phyloP scores from a whole-genome alignment of 2,797 vertebrate species.

The Octomys mimax region DNA sequence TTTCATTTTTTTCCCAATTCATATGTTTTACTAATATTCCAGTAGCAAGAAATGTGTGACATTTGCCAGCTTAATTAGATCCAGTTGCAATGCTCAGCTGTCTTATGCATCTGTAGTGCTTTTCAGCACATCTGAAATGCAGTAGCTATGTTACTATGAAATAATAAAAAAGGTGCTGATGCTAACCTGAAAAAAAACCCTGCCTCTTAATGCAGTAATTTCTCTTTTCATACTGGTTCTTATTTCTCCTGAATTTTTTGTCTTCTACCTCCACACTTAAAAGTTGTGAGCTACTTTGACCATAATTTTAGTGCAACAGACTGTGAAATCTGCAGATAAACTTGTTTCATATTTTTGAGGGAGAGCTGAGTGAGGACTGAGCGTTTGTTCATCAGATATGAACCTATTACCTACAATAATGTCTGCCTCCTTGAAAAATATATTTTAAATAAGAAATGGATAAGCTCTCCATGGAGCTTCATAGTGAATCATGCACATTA shows the following conservation, averaged over 20 bases:
- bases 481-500: not conserved
- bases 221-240: not conserved
- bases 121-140: not conserved
- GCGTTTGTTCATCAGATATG: not conserved
- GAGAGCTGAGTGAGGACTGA: not conserved
- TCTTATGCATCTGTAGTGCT: not conserved
- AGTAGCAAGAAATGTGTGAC: not conserved
- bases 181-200: not conserved
- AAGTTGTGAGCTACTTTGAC: not conserved
- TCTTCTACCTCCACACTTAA: not conserved
- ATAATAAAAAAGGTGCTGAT: not conserved
- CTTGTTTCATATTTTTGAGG: not conserved
- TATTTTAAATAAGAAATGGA: not conserved
- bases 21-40: slow-evolving; percentile 31
- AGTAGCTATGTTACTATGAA: not conserved
- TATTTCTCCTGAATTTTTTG: not conserved
- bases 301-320: not conserved
- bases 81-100: not conserved
- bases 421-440: not conserved
- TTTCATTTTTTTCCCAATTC: not conserved
- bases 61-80: slow-evolving; percentile 62
- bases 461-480: not conserved
- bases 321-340: not conserved
- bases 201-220: too few species aligned
- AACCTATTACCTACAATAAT: not conserved